Conservation (phyloP, 2,113 vertebrate genomes). For the Toxotes jaculatrix region DNA sequence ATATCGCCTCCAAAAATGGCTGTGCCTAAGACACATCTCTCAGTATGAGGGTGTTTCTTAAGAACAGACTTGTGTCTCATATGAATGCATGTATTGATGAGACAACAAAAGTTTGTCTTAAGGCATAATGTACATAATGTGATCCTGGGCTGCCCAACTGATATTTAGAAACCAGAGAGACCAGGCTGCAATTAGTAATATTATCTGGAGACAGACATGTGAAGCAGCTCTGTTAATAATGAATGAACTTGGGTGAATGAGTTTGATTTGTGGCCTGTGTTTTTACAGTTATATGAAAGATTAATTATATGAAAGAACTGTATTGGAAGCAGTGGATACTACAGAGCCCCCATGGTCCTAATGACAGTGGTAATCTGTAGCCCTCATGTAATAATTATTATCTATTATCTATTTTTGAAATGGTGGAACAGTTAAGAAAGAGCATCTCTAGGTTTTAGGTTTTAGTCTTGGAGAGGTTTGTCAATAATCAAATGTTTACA, state of each 20-base stretch:
- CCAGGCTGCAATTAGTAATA: conserved; percentile 40
- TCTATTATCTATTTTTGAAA: background rate
- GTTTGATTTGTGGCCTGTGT: conserved; percentile 41
- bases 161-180: conserved; percentile 49
- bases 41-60: conserved; percentile 1
- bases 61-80: background rate
- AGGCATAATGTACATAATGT: conserved; percentile 21
- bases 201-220: conserved; percentile 48
- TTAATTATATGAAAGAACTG: background rate
- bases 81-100: conserved; percentile 6
- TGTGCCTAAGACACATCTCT: conserved; percentile 8
- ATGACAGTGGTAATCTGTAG: background rate
- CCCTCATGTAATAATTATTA: no score
- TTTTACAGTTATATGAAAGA: conserved; percentile 32
- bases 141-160: conserved; percentile 16
- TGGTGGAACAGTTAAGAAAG: background rate
- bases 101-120: background rate
- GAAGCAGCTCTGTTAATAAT: conserved; percentile 57
- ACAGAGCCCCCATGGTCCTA: background rate
- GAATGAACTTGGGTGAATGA: conserved; percentile 39
- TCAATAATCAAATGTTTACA: background rate
- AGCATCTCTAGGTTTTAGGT: background rate
- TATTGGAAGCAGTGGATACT: background rate
- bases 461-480: background rate
- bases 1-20: conserved; percentile 2